These are phyloP conservation scores for Notodonta dromedarius DNA, from an alignment of 2,888 invertebrate genomes.

Conservation along the genomic window DNA sequence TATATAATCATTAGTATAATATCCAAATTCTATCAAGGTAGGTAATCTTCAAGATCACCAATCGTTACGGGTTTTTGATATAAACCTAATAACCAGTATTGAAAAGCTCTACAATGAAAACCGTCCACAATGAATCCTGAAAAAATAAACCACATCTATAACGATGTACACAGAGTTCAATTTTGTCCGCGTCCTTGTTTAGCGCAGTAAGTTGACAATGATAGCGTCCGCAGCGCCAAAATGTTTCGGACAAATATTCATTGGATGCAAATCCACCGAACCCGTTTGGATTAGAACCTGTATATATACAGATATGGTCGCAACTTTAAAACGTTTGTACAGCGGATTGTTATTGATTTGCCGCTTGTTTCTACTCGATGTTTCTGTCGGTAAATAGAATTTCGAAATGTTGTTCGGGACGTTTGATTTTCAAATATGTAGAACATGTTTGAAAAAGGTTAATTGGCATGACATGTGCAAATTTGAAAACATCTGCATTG, in stretches of 20 bases:
- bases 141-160: constrained; percentile 23
- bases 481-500: too few relatives aligned
- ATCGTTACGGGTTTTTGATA: background rate
- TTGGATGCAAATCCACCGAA: constrained; percentile 73
- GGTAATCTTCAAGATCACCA: background rate
- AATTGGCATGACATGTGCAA: background rate
- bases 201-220: constrained; percentile 57
- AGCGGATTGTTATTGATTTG: constrained; percentile 39
- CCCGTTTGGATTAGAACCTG: constrained; percentile 63
- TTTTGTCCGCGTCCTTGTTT: constrained; percentile 36
- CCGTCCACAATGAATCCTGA: constrained; percentile 32
- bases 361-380: constrained; percentile 6
- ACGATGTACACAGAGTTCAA: constrained; percentile 33
- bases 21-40: too few relatives aligned
- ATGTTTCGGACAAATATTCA: constrained; percentile 78
- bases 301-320: constrained; percentile 47
- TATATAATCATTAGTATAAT: too few relatives aligned
- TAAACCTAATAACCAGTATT: constrained; percentile 29
- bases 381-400: constrained; percentile 1
- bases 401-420: background rate
- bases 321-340: constrained; percentile 38
- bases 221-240: constrained; percentile 59
- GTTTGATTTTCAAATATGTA: background rate
- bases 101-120: constrained; percentile 45
- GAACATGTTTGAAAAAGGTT: background rate